A percentile compares a stretch with the other conserved stretches of the same genome.
These are phyloP conservation scores for Mesodorylaimus sp. DNA, from an alignment of 2,888 invertebrate genomes.

Conservation along the genomic window DNA sequence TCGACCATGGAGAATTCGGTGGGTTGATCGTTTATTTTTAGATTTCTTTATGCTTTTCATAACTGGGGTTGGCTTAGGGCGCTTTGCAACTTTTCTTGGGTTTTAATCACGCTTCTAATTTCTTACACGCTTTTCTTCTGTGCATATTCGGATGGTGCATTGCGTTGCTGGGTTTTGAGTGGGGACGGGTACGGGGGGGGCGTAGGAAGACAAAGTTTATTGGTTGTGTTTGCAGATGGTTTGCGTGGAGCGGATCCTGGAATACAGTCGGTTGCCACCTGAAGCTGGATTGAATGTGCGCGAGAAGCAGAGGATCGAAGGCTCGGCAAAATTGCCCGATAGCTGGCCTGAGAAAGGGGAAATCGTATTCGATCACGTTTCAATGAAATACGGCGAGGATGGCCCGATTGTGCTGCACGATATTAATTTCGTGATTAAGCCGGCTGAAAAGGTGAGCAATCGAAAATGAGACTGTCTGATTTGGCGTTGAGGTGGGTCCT, in stretches of 20 bases:
- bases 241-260: slow-evolving; percentile 59
- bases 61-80: too few species aligned
- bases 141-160: too few species aligned
- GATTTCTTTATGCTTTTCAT: too few species aligned
- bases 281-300: slow-evolving; percentile 39
- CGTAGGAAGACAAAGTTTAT: too few species aligned
- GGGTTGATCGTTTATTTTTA: too few species aligned
- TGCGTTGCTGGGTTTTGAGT: too few species aligned
- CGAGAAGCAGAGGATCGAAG: not conserved
- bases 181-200: too few species aligned
- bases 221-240: slow-evolving; percentile 37
- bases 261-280: slow-evolving; percentile 53
- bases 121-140: too few species aligned
- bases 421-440: slow-evolving; percentile 41
- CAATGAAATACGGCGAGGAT: slow-evolving; percentile 63
- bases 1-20: too few species aligned
- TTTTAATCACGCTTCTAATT: too few species aligned
- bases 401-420: slow-evolving; percentile 62
- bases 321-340: slow-evolving; percentile 5
- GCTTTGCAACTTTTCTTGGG: too few species aligned
- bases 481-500: not conserved
- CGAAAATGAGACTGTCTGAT: not conserved
- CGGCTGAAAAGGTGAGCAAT: slow-evolving; percentile 37
- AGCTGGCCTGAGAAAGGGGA: slow-evolving; percentile 60
- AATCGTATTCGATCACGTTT: slow-evolving; percentile 56